Evolutionary conservation across 2,113 vertebrate genomes (phyloP).

Genomic region (Irena cyanogastra): DNA sequence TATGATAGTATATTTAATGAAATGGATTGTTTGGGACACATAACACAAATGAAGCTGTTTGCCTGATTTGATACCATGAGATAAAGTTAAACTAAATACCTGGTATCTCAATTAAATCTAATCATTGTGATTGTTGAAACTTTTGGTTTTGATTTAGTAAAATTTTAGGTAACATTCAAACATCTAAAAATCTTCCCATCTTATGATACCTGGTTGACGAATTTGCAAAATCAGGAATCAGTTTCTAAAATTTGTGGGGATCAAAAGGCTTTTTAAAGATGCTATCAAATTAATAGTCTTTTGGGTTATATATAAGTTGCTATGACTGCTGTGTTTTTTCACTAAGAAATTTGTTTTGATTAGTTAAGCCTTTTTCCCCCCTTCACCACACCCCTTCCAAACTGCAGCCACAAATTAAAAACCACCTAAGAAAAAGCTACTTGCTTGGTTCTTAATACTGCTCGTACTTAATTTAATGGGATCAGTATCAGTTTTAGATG

Average conservation of each 20-base stretch:
- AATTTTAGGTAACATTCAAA: neutral
- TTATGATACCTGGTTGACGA: neutral
- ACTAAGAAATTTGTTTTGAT: neutral
- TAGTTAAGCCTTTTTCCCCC: neutral
- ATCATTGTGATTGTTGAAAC: neutral
- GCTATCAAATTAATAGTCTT: neutral
- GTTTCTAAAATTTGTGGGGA: neutral
- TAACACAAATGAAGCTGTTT: neutral
- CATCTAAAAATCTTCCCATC: neutral
- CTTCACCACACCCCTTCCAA: neutral
- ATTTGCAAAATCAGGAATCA: neutral
- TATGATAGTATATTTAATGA: neutral
- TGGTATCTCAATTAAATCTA: neutral
- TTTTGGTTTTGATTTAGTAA: neutral
- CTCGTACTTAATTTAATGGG: neutral
- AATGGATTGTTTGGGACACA: neutral
- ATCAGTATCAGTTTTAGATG: neutral
- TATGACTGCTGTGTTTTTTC: neutral
- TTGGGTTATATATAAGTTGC: neutral
- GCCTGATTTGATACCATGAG: neutral
- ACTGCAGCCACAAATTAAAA: neutral
- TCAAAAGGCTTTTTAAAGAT: neutral
- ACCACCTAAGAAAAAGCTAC: neutral
- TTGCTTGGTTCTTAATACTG: neutral
- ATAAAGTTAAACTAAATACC: neutral